These are phyloP conservation scores for Anastatus disparis DNA, from an alignment of 1,140 invertebrate species.

Conservation along the genomic window DNA sequence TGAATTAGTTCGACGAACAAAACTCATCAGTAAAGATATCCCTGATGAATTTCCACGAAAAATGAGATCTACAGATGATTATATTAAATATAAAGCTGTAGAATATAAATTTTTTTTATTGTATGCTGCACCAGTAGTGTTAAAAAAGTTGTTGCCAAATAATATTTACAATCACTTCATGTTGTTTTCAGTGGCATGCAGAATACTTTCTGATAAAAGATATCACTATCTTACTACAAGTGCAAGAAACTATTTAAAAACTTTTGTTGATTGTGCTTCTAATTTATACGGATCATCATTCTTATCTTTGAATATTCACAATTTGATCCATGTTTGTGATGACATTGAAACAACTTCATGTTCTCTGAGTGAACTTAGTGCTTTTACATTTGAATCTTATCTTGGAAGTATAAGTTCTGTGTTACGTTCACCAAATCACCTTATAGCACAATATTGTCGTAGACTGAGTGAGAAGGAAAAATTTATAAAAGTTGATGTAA, in stretches of 20 bases:
- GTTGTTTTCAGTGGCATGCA: conserved; percentile 2
- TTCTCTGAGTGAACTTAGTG: conserved; percentile 28
- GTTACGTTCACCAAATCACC: background rate
- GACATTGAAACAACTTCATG: conserved; percentile 21
- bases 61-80: background rate
- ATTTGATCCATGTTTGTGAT: background rate
- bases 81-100: conserved; percentile 13
- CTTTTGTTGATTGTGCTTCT: background rate
- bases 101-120: conserved; percentile 21
- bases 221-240: background rate
- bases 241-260: background rate
- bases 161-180: conserved; percentile 26
- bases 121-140: conserved; percentile 24
- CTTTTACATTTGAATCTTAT: conserved; percentile 30
- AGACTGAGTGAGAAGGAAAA: background rate
- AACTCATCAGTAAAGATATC: conserved; percentile 10
- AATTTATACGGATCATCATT: conserved; percentile 12
- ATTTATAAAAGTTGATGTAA: background rate
- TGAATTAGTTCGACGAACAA: background rate
- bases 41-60: conserved; percentile 26
- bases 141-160: conserved; percentile 18
- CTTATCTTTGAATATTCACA: conserved; percentile 8
- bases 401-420: conserved; percentile 3
- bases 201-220: conserved; percentile 8
- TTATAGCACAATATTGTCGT: background rate